Base-by-base conservation (phyloP, 2,797 vertebrate species). In the Mormyrops boulengeri region DNA sequence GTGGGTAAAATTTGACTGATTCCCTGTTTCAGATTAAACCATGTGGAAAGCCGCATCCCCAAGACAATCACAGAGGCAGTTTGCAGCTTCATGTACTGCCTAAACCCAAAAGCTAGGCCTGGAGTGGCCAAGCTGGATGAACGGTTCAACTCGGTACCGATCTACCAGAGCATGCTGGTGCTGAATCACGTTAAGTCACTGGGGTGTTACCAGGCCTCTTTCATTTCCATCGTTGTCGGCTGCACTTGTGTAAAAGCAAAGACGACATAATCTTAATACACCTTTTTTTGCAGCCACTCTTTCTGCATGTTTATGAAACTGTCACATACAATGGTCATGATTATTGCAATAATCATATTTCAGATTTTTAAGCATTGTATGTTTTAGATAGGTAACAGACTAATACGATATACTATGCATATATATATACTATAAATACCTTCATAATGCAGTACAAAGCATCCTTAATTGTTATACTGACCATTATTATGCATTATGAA, bases 81-180 rank as follows among this genome's bases (percentile, higher is more conserved):
- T 82, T 96, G 96, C 92, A 91, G 34, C 38, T 91, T 84, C 55
- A 89, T n/a, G 49, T 88, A 90, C 90, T 96, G 95, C 73, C 88
- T 19, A 3, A 41, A 89, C 50, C 90, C 92, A 0, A n/a, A 88
- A 34, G 49, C 9, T 0, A 89, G 85, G 3, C 88, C 86, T 0
- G 7, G 0, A 0, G 5, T 11, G 50, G 4, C 2, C 0, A 4
- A 55, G 47, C 9, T 66, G 41, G 30, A 87, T 0, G 0, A 4
- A 4, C 19, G 85, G 47, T 92, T 95, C 55, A 94, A 93, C 91
- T 94, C 94, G 0, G 90, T 95, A 50, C 94, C 96, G 0, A 26
- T 96, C 66, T 91, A 93, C 91, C 95, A 95, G 92, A 88, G 91
- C 26, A 1, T 94, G 6, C 91, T 96, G 91, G 94, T 96, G 34